Percentiles rank a stretch among this genome's conserved stretches.
These are phyloP conservation scores for Drosophila triauraria DNA, from an alignment of 1,140 invertebrate genomes.

Conservation along the genomic window DNA sequence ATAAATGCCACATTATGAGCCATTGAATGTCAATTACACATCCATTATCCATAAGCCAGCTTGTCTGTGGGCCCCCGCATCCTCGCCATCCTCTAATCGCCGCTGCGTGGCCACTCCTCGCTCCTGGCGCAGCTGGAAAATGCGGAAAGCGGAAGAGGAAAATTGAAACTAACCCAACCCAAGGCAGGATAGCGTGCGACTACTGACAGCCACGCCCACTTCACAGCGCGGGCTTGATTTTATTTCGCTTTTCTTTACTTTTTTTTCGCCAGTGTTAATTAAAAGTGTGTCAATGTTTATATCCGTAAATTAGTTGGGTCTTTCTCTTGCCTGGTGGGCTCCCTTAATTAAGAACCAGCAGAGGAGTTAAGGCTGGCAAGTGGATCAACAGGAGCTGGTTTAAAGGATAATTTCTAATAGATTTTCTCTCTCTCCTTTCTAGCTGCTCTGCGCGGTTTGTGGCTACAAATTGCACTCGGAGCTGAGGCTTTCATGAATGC, in stretches of 20 bases:
- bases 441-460: slow-evolving; percentile 66
- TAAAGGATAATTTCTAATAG: slow-evolving; percentile 51
- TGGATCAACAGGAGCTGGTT: slow-evolving; percentile 33
- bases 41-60: slow-evolving; percentile 48
- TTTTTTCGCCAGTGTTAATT: slow-evolving; percentile 60
- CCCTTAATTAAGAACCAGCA: slow-evolving; percentile 46
- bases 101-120: slow-evolving; percentile 45
- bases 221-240: slow-evolving; percentile 41
- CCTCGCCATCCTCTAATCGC: slow-evolving; percentile 12
- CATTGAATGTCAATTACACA: slow-evolving; percentile 75
- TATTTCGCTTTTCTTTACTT: slow-evolving; percentile 33
- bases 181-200: slow-evolving; percentile 62
- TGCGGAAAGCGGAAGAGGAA: slow-evolving; percentile 59
- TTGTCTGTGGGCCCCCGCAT: slow-evolving; percentile 3
- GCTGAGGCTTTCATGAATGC: slow-evolving; percentile 75
- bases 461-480: slow-evolving; percentile 69
- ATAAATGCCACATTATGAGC: slow-evolving; percentile 73
- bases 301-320: slow-evolving; percentile 55
- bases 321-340: background rate
- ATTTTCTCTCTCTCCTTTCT: slow-evolving; percentile 29
- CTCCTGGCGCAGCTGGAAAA: slow-evolving; percentile 24
- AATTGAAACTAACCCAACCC: slow-evolving; percentile 82
- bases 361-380: slow-evolving; percentile 23
- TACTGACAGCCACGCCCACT: slow-evolving; percentile 42
- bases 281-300: slow-evolving; percentile 84